Evolutionary conservation across 2,888 invertebrate genomes (phyloP), one percentile per base, ranked within the genome.

Genomic region (Clitarchus hookeri): DNA sequence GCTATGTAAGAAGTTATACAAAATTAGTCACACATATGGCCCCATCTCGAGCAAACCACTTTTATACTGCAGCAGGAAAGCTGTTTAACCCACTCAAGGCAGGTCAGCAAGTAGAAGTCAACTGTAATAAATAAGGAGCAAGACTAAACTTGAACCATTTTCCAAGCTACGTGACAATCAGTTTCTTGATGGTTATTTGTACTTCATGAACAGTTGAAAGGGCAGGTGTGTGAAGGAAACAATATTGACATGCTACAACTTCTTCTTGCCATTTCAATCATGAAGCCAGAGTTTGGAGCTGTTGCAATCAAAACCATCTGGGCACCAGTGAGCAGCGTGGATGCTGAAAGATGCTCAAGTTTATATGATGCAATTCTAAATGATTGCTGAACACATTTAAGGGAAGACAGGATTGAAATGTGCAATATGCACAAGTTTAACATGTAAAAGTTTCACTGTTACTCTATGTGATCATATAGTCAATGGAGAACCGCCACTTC

Each of bases 11-110:
- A 83, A 83, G 84, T 83, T 27, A 12, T 12, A 83, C 44, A n/a
- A 83, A 83, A 83, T 26, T 83, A 25, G 44, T 36, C 16, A 27
- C 84, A 25, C 84, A 83, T 25, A 83, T 44, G 84, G 53, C 53
- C 25, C 25, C 84, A 83, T 48, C 84, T 48, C 84, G 36, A 26
- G 53, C 84, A n/a, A 83, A 83, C 53, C 16, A 25, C 44, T 27
- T 83, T 25, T 83, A 83, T 16, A 36, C 11, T 12, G 16, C 65
- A 65, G 65, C 65, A 65, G 65, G 65, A 6, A 16, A 65, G 23
- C 19, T 65, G 65, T 65, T 65, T 23, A 16, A 65, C 11, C 65
- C 65, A 6, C 11, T 16, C 19, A 65, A 65, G 16, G 65, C 65
- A 65, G 13, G 65, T 6, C 13, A 65, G 23, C 65, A 65, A 65